Percentiles rank a stretch among this genome's conserved stretches.
Evolutionary conservation across 1,140 invertebrate genomes (phyloP).

Genomic region (Watersipora subatra): DNA sequence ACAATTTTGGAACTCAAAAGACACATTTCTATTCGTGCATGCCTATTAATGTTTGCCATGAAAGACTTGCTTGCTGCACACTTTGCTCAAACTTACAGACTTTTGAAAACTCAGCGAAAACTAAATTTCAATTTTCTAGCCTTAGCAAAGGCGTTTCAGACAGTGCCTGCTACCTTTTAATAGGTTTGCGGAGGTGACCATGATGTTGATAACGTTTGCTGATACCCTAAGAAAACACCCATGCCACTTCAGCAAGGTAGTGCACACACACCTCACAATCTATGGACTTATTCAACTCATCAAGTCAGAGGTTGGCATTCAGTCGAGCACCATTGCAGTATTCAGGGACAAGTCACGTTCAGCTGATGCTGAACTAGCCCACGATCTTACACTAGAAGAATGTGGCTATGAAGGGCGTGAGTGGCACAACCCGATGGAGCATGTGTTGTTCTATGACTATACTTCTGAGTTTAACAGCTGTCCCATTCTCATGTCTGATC

Average conservation of each 20-base stretch:
- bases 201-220: conserved; percentile 24
- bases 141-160: too few relatives aligned
- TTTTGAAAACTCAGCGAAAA: too few relatives aligned
- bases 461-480: conserved; percentile 32
- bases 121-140: too few relatives aligned
- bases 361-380: conserved; percentile 19
- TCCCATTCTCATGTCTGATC: conserved; percentile 30
- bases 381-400: conserved; percentile 22
- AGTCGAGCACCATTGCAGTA: conserved; percentile 26
- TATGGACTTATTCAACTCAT: conserved; percentile 24
- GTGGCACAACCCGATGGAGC: conserved; percentile 22
- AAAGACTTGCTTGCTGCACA: too few relatives aligned
- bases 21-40: too few relatives aligned
- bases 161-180: too few relatives aligned
- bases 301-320: conserved; percentile 19
- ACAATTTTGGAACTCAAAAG: too few relatives aligned
- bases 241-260: conserved; percentile 21
- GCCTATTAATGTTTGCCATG: too few relatives aligned
- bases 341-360: conserved; percentile 24
- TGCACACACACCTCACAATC: conserved; percentile 23
- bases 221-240: conserved; percentile 20
- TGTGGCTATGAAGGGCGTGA: conserved; percentile 22
- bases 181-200: not conserved
- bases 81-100: too few relatives aligned
- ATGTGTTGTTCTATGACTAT: conserved; percentile 30